A percentile compares a stretch with the other conserved stretches of the same genome.
These are phyloP conservation scores for Vidua chalybeata DNA, from an alignment of 2,113 vertebrate species.

Conservation along the genomic window DNA sequence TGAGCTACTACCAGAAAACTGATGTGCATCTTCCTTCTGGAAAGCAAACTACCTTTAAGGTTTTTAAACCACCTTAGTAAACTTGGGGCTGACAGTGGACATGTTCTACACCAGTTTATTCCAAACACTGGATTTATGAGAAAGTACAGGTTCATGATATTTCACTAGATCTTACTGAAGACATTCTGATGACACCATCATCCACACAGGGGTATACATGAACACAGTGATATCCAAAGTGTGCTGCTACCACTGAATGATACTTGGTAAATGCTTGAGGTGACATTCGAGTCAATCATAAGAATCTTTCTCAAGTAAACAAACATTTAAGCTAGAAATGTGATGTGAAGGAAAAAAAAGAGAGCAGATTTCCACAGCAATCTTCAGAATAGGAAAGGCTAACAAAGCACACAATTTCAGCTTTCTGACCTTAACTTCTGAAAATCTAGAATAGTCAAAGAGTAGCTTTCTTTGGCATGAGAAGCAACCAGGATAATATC, in stretches of 20 bases:
- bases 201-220: neutral
- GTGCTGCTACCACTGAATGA: neutral
- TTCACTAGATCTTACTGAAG: neutral
- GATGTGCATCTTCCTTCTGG: neutral
- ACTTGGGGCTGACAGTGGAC: neutral
- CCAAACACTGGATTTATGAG: neutral
- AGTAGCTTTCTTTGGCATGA: neutral
- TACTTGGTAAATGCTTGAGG: neutral
- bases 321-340: neutral
- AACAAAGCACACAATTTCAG: neutral
- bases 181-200: neutral
- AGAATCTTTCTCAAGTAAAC: neutral
- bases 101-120: neutral
- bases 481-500: neutral
- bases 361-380: neutral
- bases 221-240: neutral
- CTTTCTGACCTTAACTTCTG: neutral
- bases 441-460: neutral
- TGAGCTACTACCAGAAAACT: neutral
- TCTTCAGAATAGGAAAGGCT: neutral
- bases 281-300: neutral
- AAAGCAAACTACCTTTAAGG: neutral
- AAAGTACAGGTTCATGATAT: neutral
- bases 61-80: neutral
- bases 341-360: neutral